A percentile compares a stretch with the other conserved stretches of the same genome.
Conservation (phyloP, 2,797 vertebrate genomes). For the Peromyscus aztecus region DNA sequence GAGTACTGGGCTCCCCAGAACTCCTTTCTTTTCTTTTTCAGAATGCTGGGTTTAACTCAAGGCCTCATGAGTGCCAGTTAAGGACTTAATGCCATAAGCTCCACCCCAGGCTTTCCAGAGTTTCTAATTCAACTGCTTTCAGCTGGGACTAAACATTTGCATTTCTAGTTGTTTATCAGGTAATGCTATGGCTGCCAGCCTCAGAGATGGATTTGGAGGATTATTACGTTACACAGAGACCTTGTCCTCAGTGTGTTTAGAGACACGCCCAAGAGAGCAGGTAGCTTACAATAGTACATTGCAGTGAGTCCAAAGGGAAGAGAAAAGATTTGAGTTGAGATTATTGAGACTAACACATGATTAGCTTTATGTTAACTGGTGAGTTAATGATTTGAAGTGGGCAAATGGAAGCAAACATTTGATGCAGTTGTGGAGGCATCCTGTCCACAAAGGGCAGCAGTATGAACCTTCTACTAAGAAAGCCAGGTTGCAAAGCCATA, state of each 20-base stretch:
- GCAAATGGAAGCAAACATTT: conserved; percentile 43
- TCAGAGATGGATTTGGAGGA: background rate
- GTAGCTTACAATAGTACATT: background rate
- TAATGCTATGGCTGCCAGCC: background rate
- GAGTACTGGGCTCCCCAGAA: background rate
- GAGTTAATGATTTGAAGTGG: background rate
- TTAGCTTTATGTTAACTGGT: background rate
- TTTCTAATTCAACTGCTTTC: background rate
- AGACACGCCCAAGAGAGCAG: background rate
- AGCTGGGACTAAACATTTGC: background rate
- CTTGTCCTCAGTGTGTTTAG: background rate
- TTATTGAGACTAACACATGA: background rate
- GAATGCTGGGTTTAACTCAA: background rate
- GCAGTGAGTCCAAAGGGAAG: background rate
- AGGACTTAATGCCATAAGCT: background rate
- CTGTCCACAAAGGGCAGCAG: background rate
- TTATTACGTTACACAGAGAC: background rate
- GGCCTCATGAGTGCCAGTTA: background rate
- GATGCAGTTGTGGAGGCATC: conserved; percentile 20
- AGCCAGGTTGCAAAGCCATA: background rate
- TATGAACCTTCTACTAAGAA: background rate
- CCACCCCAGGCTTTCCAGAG: background rate
- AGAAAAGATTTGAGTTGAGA: background rate
- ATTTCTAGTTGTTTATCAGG: background rate
- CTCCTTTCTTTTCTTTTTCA: background rate